Evolutionary conservation across 2,888 invertebrate species (phyloP).

Genomic region (Yponomeuta malinellus): DNA sequence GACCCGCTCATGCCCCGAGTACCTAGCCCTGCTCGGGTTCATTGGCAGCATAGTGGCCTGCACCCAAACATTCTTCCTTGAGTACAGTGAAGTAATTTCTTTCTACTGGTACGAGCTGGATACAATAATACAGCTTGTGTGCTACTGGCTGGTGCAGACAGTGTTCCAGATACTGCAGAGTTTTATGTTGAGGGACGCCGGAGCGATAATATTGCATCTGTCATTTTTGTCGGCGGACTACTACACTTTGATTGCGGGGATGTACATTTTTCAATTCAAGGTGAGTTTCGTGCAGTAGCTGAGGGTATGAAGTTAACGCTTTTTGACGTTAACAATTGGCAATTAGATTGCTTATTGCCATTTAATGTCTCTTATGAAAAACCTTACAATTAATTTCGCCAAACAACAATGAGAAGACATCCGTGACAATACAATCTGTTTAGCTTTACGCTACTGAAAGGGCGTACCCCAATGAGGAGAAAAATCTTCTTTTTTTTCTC

Average conservation of each 20-base stretch:
- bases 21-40: conserved; percentile 86
- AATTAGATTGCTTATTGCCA: no score
- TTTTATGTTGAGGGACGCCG: conserved; percentile 83
- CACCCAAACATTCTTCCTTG: conserved; percentile 86
- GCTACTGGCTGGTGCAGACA: conserved; percentile 83
- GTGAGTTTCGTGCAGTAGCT: conserved; percentile 52
- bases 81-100: conserved; percentile 80
- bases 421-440: no score
- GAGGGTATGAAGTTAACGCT: neutral
- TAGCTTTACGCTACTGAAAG: no score
- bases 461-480: no score
- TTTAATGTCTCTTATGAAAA: no score
- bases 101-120: conserved; percentile 83
- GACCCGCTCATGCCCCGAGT: conserved; percentile 84
- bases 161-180: conserved; percentile 86
- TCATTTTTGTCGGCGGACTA: conserved; percentile 89
- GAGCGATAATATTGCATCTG: conserved; percentile 88
- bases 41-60: conserved; percentile 87
- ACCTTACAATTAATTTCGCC: no score
- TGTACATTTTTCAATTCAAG: conserved; percentile 87
- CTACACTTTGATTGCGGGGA: conserved; percentile 87
- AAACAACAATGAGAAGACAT: no score
- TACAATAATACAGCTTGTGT: conserved; percentile 73
- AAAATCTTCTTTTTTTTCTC: no score
- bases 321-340: no score